Evolutionary conservation across 2,113 vertebrate species (phyloP), one percentile per base, ranked within the genome.

Genomic region (Mohoua ochrocephala): DNA sequence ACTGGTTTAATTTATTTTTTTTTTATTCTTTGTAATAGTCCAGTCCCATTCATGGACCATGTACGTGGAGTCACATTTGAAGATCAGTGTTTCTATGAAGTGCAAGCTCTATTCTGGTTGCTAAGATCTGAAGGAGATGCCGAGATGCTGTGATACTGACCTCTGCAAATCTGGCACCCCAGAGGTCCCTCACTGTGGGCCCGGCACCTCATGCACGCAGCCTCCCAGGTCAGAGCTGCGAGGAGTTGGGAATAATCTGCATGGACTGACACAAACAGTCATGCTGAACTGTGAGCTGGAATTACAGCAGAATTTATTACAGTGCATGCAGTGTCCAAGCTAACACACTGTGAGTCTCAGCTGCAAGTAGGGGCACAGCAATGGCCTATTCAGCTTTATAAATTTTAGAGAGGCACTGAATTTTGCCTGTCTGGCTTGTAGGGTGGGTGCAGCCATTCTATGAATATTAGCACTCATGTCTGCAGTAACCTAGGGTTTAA

Each of bases 51-150:
- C 14, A 39, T 44, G 39, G 33, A 31, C 13, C 28, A 1, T 4
- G 6, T 59, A 77, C 45, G 21, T 77, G 45, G 50, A 67, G 31
- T 49, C 22, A 61, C 10, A 30, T 28, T 5, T n/a, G 50, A 70
- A 78, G 37, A 33, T 23, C 21, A 45, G 4, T 64, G 44, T 82
- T 74, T 88, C 3, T 13, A 6, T 15, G 17, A 54, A 64, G n/a
- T 52, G 2, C 0, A 2, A 60, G 14, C 11, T 74, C 45, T 77
- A 2, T 47, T 47, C 22, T 1, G 6, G 21, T 35, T 35, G 21
- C 13, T 10, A 28, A 60, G 59, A 86, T 31, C 67, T 76, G 33
- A 37, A 60, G 44, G 42, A 87, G 23, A 23, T 42, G 33, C 44
- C 20, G 20, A 39, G 50, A 10, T 35, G 50, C 30, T 24, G 15